These are phyloP conservation scores for Polypedilum pembai DNA, from an alignment of 1,140 invertebrate genomes.

Conservation along the genomic window DNA sequence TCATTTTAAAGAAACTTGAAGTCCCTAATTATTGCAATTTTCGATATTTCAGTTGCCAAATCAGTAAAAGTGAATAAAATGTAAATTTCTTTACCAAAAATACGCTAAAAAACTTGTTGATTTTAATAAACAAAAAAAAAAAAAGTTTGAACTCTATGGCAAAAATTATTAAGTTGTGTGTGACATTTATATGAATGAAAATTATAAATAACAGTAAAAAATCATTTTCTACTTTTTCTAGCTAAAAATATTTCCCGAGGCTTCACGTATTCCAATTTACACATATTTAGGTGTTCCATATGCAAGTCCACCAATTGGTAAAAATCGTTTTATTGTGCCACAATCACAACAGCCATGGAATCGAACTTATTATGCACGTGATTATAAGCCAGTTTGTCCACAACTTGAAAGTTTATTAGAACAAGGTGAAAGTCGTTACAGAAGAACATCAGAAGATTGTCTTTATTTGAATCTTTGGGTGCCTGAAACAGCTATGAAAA, in stretches of 20 bases:
- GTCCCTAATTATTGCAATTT: no score
- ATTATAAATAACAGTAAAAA: no score
- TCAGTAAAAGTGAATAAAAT: no score
- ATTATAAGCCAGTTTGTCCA: constrained; percentile 47
- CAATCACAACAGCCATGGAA: constrained; percentile 47
- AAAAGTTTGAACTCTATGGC: no score
- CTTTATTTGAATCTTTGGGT: constrained; percentile 51
- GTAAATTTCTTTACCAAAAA: no score
- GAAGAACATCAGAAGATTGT: constrained; percentile 46
- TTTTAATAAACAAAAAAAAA: no score
- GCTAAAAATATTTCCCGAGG: constrained; percentile 46
- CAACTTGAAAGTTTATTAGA: constrained; percentile 38
- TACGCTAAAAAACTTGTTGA: no score
- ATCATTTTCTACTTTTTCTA: constrained; percentile 31
- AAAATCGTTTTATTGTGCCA: constrained; percentile 51
- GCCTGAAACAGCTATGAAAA: constrained; percentile 49
- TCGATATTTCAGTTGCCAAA: no score
- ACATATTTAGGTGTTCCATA: constrained; percentile 62
- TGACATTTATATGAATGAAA: no score
- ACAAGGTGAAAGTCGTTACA: constrained; percentile 35
- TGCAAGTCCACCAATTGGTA: constrained; percentile 53
- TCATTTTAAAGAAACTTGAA: no score
- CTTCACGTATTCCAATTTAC: constrained; percentile 46
- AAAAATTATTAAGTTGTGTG: no score
- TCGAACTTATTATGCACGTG: constrained; percentile 43